Evolutionary conservation across 1,140 invertebrate species (phyloP).

Genomic region (Trinorchestia longiramus): DNA sequence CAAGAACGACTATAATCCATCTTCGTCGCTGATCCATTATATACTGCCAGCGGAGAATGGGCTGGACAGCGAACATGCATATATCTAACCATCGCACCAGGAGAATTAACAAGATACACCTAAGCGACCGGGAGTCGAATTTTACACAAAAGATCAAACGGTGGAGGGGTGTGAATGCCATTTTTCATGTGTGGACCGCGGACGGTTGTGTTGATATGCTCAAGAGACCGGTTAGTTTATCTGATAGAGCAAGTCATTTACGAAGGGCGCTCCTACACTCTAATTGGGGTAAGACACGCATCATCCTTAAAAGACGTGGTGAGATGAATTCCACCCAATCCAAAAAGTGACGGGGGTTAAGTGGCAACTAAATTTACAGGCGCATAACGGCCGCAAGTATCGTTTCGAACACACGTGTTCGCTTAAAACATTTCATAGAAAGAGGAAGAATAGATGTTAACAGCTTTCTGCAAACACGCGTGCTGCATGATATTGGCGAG

Average conservation of each 20-base stretch:
- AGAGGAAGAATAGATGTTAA: not conserved
- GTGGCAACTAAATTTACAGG: constrained; percentile 44
- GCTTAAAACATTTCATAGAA: not conserved
- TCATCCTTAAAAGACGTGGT: not conserved
- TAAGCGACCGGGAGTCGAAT: constrained; percentile 25
- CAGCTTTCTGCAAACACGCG: not conserved
- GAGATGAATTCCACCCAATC: constrained; percentile 35
- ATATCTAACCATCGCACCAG: constrained; percentile 24
- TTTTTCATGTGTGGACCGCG: constrained; percentile 30
- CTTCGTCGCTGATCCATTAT: constrained; percentile 29
- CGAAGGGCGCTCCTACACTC: constrained; percentile 47
- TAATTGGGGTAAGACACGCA: constrained; percentile 46
- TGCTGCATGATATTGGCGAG: not conserved
- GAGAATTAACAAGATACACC: constrained; percentile 10
- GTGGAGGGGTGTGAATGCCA: constrained; percentile 23
- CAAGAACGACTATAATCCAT: constrained; percentile 36
- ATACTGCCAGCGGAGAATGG: constrained; percentile 14
- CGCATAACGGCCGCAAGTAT: not conserved
- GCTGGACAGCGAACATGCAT: not conserved
- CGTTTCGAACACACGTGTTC: not conserved
- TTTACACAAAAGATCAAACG: constrained; percentile 31
- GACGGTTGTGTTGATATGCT: constrained; percentile 41
- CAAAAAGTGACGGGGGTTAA: constrained; percentile 39
- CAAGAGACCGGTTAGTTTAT: constrained; percentile 52
- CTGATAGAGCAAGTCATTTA: constrained; percentile 50